Percentiles rank a stretch among this genome's conserved stretches.
These are phyloP conservation scores for Casuarius casuarius DNA, from an alignment of 2,113 vertebrate genomes.

Conservation along the genomic window DNA sequence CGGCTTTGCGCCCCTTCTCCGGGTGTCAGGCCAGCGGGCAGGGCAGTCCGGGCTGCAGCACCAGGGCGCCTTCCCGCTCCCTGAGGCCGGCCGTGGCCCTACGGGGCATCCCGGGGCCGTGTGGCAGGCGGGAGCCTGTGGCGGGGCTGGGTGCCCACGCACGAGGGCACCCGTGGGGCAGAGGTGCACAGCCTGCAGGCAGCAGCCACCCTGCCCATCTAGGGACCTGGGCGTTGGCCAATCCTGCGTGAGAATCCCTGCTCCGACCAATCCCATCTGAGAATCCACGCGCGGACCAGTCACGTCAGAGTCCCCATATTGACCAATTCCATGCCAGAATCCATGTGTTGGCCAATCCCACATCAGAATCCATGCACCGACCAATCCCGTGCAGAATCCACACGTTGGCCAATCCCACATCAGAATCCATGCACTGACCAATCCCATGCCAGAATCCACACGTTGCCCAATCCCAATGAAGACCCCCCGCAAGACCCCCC, in stretches of 20 bases:
- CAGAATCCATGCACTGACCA: neutral
- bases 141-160: rapidly evolving
- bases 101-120: neutral
- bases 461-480: neutral
- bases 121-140: neutral
- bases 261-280: neutral
- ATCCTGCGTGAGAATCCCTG: neutral
- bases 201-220: neutral
- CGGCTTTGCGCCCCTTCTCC: neutral
- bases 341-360: neutral
- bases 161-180: neutral
- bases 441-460: neutral
- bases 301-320: neutral
- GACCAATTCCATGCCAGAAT: neutral
- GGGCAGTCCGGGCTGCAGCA: neutral
- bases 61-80: neutral
- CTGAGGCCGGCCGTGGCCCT: rapidly evolving
- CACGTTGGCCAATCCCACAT: too few species aligned
- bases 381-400: neutral
- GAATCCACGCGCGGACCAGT: neutral
- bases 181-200: neutral
- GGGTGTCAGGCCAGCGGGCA: too few species aligned
- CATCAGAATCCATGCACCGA: neutral
- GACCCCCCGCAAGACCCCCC: neutral
- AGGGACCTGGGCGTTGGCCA: neutral